Base-by-base conservation (phyloP, 2,113 vertebrate genomes). In the Pelecanus crispus region DNA sequence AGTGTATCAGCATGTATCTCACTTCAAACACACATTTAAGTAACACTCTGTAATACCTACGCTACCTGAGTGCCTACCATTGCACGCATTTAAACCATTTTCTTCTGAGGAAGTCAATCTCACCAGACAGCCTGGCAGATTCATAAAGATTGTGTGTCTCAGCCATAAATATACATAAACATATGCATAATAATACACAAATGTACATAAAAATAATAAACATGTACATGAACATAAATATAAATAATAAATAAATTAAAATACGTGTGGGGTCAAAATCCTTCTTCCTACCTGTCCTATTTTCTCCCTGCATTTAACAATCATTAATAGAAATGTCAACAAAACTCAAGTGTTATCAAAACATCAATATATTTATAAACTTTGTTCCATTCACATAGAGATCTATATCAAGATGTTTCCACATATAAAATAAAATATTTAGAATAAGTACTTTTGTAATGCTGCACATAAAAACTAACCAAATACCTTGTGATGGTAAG, bases 401-500 rank as follows among this genome's bases (percentile, higher is more conserved):
- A n/a, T 53, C 44, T 52, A 10, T 7, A 47, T 1, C 14, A 55
- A 49, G 31, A 36, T 36, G 28, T 34, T 83, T 86, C 61, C 16
- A 31, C 45, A 34, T 7, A 18, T 31, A 26, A 81, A 84, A 72
- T 11, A 44, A 68, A 88, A 71, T 21, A 49, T 6, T 63, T 40
- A 67, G 14, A 44, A 13, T 21, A 55, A 44, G 18, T 31, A 40
- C 8, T 75, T 80, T 16, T 34, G 26, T 16, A 73, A 26, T 11
- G 17, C 25, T 74, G 52, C 47, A 50, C 5, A 10, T 50, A 44
- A 85, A 90, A 80, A 17, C 47, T 38, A 79, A 66, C 11, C 34
- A 31, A 78, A 40, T 98, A 98, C 98, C 98, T 98, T 91, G 50
- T 45, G 63, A 47, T 19, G 82, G 4, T 4, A 31, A 8, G 0